These are phyloP conservation scores for Caretta caretta DNA, from an alignment of 2,113 vertebrate genomes.

Conservation along the genomic window DNA sequence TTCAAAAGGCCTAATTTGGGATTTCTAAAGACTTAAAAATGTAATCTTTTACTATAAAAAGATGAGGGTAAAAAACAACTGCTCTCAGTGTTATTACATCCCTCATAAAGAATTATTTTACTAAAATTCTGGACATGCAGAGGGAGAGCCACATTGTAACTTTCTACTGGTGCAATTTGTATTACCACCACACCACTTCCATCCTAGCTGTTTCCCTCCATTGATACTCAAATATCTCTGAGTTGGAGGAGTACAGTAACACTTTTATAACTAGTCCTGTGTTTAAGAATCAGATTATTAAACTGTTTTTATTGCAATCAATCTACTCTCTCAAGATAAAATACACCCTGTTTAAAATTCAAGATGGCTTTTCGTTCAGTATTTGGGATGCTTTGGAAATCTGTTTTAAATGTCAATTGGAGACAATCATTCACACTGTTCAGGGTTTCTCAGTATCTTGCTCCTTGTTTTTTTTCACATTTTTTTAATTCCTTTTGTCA, in stretches of 20 bases:
- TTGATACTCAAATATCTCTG: background rate
- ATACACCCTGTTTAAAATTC: slow-evolving; percentile 28
- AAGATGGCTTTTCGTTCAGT: slow-evolving; percentile 48
- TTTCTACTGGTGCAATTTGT: background rate
- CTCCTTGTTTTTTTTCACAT: slow-evolving; percentile 43
- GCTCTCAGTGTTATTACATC: background rate
- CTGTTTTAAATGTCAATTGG: slow-evolving; percentile 60
- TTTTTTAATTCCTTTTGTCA: slow-evolving; percentile 56
- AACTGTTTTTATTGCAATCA: slow-evolving; percentile 21
- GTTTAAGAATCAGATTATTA: slow-evolving; percentile 18
- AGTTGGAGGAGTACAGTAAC: background rate
- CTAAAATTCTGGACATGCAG: background rate
- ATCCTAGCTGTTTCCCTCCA: background rate
- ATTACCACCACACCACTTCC: background rate
- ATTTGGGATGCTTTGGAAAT: slow-evolving; percentile 27
- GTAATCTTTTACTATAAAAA: slow-evolving; percentile 19
- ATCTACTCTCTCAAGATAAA: background rate
- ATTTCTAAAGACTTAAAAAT: slow-evolving; percentile 10
- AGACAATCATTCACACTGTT: slow-evolving; percentile 8
- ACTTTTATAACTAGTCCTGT: background rate
- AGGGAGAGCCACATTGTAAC: background rate
- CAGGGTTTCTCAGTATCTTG: slow-evolving; percentile 34
- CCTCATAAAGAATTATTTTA: background rate
- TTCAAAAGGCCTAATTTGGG: slow-evolving; percentile 16
- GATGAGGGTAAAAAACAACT: slow-evolving; percentile 1